Evolutionary conservation across 2,797 vertebrate genomes (phyloP).

Genomic region (Diceros bicornis): DNA sequence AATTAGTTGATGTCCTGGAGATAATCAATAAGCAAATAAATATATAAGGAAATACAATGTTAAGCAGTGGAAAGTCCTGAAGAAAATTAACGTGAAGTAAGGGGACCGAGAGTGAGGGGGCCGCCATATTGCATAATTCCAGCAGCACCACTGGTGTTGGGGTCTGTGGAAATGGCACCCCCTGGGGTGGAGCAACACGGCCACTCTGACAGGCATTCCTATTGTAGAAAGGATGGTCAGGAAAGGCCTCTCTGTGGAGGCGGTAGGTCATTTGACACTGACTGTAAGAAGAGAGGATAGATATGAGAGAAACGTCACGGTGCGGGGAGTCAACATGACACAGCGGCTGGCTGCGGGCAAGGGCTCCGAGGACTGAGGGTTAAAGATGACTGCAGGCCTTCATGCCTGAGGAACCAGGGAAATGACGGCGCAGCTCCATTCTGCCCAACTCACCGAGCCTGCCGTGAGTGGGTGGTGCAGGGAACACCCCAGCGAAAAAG

Average conservation of each 20-base stretch:
- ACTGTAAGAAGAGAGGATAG: background rate
- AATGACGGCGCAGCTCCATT: accelerated
- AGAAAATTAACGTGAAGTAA: background rate
- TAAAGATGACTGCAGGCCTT: background rate
- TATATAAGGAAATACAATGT: background rate
- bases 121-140: background rate
- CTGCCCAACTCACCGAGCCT: background rate
- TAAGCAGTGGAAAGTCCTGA: background rate
- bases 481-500: background rate
- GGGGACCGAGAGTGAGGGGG: background rate
- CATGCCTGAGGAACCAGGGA: background rate
- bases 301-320: background rate
- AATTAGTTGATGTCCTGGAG: background rate
- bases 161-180: too few relatives aligned
- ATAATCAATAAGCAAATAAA: background rate
- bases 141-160: accelerated
- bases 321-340: accelerated
- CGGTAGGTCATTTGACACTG: background rate
- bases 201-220: background rate
- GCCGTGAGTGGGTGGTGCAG: background rate
- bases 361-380: background rate
- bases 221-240: background rate
- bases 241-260: background rate
- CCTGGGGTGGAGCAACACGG: background rate
- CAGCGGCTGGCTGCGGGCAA: background rate